phyloP scores from a whole-genome alignment of 2,888 invertebrate genomes.

The Opisthograptis luteolata region DNA sequence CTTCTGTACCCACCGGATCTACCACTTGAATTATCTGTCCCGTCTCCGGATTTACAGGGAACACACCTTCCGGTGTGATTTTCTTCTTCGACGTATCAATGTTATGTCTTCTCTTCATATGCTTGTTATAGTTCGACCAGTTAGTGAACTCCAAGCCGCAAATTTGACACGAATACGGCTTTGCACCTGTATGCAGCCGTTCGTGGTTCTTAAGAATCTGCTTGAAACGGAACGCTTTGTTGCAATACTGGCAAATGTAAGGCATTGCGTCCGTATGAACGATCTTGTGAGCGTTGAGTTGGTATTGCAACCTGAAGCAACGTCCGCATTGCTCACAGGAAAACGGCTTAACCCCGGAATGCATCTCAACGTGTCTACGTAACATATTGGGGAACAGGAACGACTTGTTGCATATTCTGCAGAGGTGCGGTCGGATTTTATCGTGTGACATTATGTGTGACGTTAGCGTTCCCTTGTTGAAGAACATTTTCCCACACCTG shows the following conservation, averaged over 20 bases:
- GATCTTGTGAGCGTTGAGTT: conserved; percentile 90
- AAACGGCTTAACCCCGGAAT: conserved; percentile 71
- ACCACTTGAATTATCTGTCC: conserved; percentile 68
- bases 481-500: conserved; percentile 75
- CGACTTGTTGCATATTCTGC: conserved; percentile 73
- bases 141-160: conserved; percentile 90
- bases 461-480: conserved; percentile 72
- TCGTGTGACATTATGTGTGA: conserved; percentile 77
- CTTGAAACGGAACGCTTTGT: conserved; percentile 90
- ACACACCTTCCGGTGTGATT: conserved; percentile 81
- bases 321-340: conserved; percentile 75
- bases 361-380: conserved; percentile 73
- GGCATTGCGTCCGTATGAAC: conserved; percentile 92
- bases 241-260: conserved; percentile 89
- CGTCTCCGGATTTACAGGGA: conserved; percentile 73
- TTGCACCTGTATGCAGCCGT: conserved; percentile 88
- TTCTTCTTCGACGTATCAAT: conserved; percentile 77
- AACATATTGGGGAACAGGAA: conserved; percentile 76
- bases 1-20: conserved; percentile 65
- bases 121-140: conserved; percentile 93
- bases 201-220: conserved; percentile 90
- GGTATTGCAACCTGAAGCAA: conserved; percentile 73
- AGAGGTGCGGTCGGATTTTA: conserved; percentile 67
- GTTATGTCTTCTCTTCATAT: conserved; percentile 91
- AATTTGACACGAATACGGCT: conserved; percentile 89